Conservation (phyloP, 2,797 vertebrate species). For the Catharus ustulatus region DNA sequence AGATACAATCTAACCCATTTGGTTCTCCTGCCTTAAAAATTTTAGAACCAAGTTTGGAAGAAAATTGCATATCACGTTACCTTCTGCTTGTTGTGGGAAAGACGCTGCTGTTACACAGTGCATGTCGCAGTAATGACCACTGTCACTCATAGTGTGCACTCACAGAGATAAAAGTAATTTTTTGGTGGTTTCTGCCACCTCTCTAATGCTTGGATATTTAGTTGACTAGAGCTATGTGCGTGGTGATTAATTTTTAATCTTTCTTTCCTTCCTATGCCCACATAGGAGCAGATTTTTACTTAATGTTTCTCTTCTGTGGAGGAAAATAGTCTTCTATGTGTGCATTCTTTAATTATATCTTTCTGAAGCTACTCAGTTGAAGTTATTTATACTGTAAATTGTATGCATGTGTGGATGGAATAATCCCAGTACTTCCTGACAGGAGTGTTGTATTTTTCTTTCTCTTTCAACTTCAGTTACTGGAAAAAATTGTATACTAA, state of each 20-base stretch:
- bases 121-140: not conserved
- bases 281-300: not conserved
- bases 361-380: not conserved
- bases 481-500: not conserved
- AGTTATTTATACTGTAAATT: not conserved
- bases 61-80: not conserved
- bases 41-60: not conserved
- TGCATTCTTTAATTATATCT: not conserved
- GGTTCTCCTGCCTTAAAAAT: not conserved
- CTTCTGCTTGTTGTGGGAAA: not conserved
- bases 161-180: not conserved
- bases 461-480: not conserved
- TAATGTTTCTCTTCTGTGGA: not conserved
- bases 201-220: not conserved
- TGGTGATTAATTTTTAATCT: not conserved
- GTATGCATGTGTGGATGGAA: not conserved
- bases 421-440: not conserved
- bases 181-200: not conserved
- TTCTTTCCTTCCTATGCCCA: not conserved
- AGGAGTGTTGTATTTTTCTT: not conserved
- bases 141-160: not conserved
- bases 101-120: not conserved
- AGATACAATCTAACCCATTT: not conserved
- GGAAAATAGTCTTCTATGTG: not conserved
- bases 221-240: not conserved